Evolutionary conservation across 2,797 vertebrate species (phyloP).

Genomic region (Gobionotothen gibberifrons): DNA sequence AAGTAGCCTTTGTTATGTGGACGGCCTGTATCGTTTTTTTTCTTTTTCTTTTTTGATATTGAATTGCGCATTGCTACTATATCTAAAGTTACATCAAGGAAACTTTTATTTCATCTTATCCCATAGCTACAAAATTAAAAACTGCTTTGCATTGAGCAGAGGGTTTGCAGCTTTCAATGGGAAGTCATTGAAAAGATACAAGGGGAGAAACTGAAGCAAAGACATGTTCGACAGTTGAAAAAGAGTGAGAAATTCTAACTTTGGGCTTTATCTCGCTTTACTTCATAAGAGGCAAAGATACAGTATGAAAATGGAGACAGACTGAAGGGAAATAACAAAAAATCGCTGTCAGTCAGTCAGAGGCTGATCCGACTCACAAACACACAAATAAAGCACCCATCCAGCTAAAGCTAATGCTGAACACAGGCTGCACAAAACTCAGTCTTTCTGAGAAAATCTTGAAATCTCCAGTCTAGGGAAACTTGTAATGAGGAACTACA

Average conservation of each 20-base stretch:
- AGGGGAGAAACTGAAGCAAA: background rate
- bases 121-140: background rate
- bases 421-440: background rate
- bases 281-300: background rate
- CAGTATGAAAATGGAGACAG: background rate
- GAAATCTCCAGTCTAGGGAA: background rate
- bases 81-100: background rate
- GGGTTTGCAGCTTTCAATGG: background rate
- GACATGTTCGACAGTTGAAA: background rate
- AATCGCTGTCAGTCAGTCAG: background rate
- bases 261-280: background rate
- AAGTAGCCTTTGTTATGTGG: too few relatives aligned
- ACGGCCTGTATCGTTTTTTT: background rate
- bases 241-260: background rate
- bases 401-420: background rate
- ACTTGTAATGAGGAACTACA: background rate
- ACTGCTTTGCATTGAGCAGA: background rate
- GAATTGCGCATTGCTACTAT: background rate
- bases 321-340: background rate
- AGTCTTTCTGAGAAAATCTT: background rate
- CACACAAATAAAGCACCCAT: background rate
- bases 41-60: background rate
- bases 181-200: background rate
- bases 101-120: background rate
- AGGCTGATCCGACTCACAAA: background rate